Conservation (phyloP, 1,140 invertebrate species). For the Hetaerina americana region DNA sequence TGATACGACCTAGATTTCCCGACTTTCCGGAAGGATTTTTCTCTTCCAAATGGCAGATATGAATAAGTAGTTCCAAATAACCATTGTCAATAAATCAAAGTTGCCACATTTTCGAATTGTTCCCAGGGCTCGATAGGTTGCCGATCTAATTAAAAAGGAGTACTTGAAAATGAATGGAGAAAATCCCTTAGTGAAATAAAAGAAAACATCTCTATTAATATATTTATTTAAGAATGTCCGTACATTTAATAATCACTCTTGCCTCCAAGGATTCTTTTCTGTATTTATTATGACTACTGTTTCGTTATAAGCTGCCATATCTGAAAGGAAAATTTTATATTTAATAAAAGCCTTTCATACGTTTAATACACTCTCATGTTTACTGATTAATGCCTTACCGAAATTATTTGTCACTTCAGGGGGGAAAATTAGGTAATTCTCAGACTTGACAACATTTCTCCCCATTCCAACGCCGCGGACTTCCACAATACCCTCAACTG, state of each 20-base stretch:
- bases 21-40: too few relatives aligned
- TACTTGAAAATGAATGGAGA: too few relatives aligned
- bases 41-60: too few relatives aligned
- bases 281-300: background rate
- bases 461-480: background rate
- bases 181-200: too few relatives aligned
- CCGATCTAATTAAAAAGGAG: too few relatives aligned
- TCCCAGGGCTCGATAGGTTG: too few relatives aligned
- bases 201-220: too few relatives aligned
- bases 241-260: background rate
- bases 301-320: background rate
- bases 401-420: background rate
- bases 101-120: too few relatives aligned
- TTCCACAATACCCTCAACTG: background rate
- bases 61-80: too few relatives aligned
- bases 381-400: background rate
- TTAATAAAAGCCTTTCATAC: background rate
- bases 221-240: too few relatives aligned
- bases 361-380: background rate
- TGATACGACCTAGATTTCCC: too few relatives aligned
- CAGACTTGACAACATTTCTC: background rate
- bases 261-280: background rate
- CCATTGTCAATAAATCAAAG: too few relatives aligned
- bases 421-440: background rate
- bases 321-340: background rate